These are phyloP conservation scores for Piprites chloris DNA, from an alignment of 2,113 vertebrate species.

Conservation along the genomic window DNA sequence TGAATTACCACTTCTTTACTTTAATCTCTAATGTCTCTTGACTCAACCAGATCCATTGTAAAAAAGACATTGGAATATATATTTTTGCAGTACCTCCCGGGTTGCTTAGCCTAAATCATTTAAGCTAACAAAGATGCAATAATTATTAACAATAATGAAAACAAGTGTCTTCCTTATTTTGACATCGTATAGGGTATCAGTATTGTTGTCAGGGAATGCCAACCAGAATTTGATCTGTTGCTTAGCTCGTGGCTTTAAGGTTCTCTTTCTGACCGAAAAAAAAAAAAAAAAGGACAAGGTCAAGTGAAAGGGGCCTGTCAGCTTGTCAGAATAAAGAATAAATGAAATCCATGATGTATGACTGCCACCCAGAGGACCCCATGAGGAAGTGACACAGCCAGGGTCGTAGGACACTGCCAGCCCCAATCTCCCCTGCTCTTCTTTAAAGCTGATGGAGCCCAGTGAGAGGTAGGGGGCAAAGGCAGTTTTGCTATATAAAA, in stretches of 20 bases:
- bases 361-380: constrained; percentile 24
- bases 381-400: background rate
- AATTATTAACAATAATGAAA: background rate
- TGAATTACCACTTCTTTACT: background rate
- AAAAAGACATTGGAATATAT: background rate
- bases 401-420: background rate
- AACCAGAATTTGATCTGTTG: background rate
- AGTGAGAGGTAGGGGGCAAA: rapidly evolving
- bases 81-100: background rate
- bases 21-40: background rate
- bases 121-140: background rate
- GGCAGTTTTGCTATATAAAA: background rate
- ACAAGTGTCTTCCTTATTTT: background rate
- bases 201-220: background rate
- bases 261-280: background rate
- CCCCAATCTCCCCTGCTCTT: no score
- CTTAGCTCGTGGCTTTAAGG: background rate
- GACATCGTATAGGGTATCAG: background rate
- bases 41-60: background rate
- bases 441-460: rapidly evolving
- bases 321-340: rapidly evolving
- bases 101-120: background rate
- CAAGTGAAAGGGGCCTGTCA: rapidly evolving
- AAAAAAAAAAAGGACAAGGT: no score
- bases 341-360: rapidly evolving